Evolutionary conservation across 2,797 vertebrate genomes (phyloP).

Genomic region (Bovichtus diacanthus): DNA sequence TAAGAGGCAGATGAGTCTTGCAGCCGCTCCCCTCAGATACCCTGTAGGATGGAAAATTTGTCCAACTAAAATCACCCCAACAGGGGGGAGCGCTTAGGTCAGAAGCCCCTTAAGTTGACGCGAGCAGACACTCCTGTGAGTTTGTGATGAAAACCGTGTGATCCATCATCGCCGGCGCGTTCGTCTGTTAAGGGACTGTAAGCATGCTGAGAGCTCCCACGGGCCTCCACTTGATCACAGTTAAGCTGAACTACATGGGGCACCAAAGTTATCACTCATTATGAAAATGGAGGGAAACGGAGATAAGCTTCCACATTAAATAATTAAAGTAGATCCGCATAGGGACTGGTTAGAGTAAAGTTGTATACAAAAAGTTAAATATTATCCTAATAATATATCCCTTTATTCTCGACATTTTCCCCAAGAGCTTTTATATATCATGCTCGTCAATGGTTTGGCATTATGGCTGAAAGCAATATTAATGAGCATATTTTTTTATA

Average conservation of each 20-base stretch:
- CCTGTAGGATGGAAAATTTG: constrained; percentile 90
- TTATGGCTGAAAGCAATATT: neutral
- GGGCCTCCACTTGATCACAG: constrained; percentile 92
- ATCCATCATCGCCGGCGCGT: constrained; percentile 88
- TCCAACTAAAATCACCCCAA: constrained; percentile 93
- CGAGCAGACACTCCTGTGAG: constrained; percentile 88
- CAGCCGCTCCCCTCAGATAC: constrained; percentile 70
- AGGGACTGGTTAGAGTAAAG: constrained; percentile 5
- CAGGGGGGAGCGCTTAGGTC: constrained; percentile 87
- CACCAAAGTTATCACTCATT: constrained; percentile 71
- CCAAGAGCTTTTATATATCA: neutral
- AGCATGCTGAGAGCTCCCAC: constrained; percentile 89
- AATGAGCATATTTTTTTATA: neutral
- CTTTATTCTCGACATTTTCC: neutral
- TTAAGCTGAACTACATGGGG: constrained; percentile 79
- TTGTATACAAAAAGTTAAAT: constrained; percentile 27
- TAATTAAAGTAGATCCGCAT: constrained; percentile 61
- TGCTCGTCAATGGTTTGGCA: neutral
- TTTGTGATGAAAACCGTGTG: constrained; percentile 94
- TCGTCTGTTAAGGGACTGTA: constrained; percentile 79
- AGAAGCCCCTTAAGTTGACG: constrained; percentile 90
- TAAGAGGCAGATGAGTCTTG: constrained; percentile 77
- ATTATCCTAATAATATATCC: neutral
- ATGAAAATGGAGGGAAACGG: constrained; percentile 66
- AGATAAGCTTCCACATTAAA: constrained; percentile 63